Conservation (phyloP, 2,113 vertebrate species). For the Glaucomys volans region DNA sequence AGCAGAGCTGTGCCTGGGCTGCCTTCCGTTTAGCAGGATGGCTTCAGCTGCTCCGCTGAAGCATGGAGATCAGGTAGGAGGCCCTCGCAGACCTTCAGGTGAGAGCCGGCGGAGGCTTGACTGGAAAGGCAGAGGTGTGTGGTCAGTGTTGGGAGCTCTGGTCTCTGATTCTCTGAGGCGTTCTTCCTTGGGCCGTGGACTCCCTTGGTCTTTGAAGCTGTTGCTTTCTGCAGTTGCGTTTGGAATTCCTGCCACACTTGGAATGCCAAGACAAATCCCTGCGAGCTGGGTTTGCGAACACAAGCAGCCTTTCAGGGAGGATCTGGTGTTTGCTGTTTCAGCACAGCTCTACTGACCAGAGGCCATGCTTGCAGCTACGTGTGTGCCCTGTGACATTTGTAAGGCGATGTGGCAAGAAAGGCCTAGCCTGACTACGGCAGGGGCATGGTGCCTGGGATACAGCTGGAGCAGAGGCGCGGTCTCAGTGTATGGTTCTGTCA, state of each 20-base stretch:
- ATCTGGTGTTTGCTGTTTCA: fast-evolving
- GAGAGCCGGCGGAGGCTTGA: not conserved
- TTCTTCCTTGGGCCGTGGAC: not conserved
- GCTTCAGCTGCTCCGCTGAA: not conserved
- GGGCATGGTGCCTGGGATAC: not conserved
- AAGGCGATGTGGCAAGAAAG: not conserved
- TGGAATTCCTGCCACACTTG: not conserved
- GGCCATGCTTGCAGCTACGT: not conserved
- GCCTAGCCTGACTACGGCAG: not conserved
- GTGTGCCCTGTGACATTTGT: not conserved
- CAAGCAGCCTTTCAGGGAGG: not conserved
- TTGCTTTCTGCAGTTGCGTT: not conserved
- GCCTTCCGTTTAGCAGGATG: fast-evolving
- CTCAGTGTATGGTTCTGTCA: fast-evolving
- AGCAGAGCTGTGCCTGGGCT: not conserved
- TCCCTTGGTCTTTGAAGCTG: not conserved
- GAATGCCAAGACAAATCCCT: not conserved
- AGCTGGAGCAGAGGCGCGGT: not conserved
- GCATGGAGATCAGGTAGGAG: not conserved
- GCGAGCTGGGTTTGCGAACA: not conserved
- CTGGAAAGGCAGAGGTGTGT: fast-evolving
- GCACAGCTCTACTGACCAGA: not conserved
- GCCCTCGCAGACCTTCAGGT: not conserved
- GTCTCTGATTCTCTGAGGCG: not conserved
- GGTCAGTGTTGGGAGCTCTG: not conserved